Conservation (phyloP, 35 echinoderm and acorn worm genomes). For the Ophioderma brevispina region DNA sequence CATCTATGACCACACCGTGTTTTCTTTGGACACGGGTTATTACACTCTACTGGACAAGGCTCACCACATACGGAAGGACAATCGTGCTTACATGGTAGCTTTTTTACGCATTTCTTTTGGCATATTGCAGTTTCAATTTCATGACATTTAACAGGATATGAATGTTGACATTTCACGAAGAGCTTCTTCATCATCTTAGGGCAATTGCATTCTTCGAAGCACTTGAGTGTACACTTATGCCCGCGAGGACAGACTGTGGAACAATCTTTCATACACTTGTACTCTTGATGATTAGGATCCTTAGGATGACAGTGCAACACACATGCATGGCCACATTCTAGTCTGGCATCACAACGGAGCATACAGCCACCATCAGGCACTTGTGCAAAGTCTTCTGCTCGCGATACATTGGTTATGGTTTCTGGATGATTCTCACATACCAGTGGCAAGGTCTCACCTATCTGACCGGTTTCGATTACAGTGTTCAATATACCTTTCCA, state of each 20-base stretch:
- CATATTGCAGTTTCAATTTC: not conserved
- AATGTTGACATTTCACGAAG: not conserved
- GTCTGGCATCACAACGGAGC: slow-evolving; percentile 15
- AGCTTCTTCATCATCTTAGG: not conserved
- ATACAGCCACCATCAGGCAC: slow-evolving; percentile 58
- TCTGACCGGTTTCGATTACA: not conserved
- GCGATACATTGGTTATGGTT: slow-evolving; percentile 19
- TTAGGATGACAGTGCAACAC: slow-evolving; percentile 40
- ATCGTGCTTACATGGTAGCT: not conserved
- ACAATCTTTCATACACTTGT: slow-evolving; percentile 42
- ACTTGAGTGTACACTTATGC: not conserved
- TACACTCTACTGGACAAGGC: not conserved
- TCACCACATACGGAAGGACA: not conserved
- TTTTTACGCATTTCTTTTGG: not conserved
- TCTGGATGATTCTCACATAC: slow-evolving; percentile 81
- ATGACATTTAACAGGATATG: not conserved
- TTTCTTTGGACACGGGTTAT: not conserved
- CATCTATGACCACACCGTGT: slow-evolving; percentile 26
- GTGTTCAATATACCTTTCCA: slow-evolving; percentile 67
- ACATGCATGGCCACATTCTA: slow-evolving; percentile 73
- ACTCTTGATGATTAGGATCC: slow-evolving; percentile 37
- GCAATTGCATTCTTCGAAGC: not conserved
- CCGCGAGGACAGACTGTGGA: slow-evolving; percentile 25
- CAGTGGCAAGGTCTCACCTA: slow-evolving; percentile 46
- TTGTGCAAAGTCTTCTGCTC: slow-evolving; percentile 59